Conservation (phyloP, 2,113 vertebrate species). For the Petromus typicus region DNA sequence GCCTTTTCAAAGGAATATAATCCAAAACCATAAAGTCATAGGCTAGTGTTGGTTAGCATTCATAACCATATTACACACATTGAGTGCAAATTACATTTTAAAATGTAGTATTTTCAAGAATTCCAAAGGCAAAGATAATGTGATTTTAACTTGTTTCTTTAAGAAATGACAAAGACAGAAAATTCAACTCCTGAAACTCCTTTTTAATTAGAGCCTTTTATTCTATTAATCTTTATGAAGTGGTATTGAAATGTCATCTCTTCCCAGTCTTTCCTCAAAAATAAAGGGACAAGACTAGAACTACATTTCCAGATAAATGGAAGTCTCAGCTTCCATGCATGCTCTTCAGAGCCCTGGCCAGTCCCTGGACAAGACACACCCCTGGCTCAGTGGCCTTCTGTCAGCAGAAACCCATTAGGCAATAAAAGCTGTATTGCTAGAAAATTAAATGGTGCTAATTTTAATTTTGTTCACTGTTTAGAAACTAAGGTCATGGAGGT, state of each 20-base stretch:
- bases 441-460: not conserved
- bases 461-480: not conserved
- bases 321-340: not conserved
- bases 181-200: not conserved
- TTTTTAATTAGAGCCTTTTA: not conserved
- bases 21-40: not conserved
- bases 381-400: not conserved
- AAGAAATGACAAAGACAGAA: not conserved
- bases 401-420: not conserved
- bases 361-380: not conserved
- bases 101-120: not conserved
- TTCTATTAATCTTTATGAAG: not conserved
- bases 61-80: not conserved
- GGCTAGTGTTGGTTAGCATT: rapidly evolving
- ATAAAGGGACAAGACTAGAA: not conserved
- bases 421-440: not conserved
- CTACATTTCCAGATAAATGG: not conserved
- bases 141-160: not conserved
- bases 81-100: not conserved
- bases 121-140: not conserved
- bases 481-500: not conserved
- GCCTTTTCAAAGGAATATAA: not conserved
- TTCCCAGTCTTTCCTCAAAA: not conserved
- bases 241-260: not conserved
- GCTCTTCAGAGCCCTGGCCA: not conserved